These are phyloP conservation scores for Lepidurus couesii DNA, from an alignment of 1,140 invertebrate species.

Conservation along the genomic window DNA sequence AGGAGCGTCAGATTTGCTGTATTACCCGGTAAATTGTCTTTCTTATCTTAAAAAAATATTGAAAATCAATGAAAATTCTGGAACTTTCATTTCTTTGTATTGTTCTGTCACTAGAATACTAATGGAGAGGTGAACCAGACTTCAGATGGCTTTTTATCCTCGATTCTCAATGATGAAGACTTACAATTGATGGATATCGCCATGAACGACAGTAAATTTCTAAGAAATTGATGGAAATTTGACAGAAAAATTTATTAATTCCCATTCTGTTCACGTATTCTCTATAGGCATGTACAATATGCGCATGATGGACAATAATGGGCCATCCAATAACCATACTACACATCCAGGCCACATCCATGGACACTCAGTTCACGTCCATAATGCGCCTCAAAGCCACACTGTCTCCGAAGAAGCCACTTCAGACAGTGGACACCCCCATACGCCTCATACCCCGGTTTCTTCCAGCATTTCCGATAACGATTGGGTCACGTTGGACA, in stretches of 20 bases:
- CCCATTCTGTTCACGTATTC: slow-evolving; percentile 11
- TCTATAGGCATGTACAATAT: slow-evolving; percentile 75
- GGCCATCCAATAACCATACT: not conserved
- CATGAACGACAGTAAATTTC: slow-evolving; percentile 65
- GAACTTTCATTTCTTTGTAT: slow-evolving; percentile 8
- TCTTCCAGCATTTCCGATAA: slow-evolving; percentile 30
- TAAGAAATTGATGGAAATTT: not conserved
- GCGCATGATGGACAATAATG: slow-evolving; percentile 67
- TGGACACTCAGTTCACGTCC: not conserved
- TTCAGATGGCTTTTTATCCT: slow-evolving; percentile 70
- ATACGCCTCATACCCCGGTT: not conserved
- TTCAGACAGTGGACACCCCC: slow-evolving; percentile 40
- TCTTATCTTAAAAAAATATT: not conserved
- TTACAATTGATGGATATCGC: slow-evolving; percentile 84
- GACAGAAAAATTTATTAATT: not conserved
- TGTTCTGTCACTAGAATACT: slow-evolving; percentile 25
- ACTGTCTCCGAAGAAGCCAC: slow-evolving; percentile 45
- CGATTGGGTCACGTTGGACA: slow-evolving; percentile 31
- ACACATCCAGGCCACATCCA: no score
- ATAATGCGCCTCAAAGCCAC: slow-evolving; percentile 42
- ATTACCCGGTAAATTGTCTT: slow-evolving; percentile 54
- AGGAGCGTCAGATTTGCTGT: slow-evolving; percentile 55
- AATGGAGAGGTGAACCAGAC: slow-evolving; percentile 33
- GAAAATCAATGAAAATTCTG: not conserved
- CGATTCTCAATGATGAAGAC: slow-evolving; percentile 78